A percentile compares a stretch with the other conserved stretches of the same genome.
Conservation (phyloP, 1,140 invertebrate species). For the Schlechtendalia chinensis region DNA sequence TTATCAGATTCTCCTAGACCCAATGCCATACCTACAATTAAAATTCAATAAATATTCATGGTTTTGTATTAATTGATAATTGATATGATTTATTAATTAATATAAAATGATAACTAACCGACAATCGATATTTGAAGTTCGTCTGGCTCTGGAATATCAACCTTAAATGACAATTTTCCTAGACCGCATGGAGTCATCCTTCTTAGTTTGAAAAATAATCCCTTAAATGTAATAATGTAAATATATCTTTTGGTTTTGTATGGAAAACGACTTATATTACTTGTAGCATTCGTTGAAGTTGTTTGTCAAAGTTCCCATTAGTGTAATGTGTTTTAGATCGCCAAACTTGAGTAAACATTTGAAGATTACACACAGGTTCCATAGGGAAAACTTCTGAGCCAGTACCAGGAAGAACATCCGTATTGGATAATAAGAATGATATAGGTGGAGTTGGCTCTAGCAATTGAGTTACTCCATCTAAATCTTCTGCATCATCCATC, state of each 20-base stretch:
- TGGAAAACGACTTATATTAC: slow-evolving; percentile 55
- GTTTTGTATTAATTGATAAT: neutral
- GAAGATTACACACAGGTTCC: slow-evolving; percentile 67
- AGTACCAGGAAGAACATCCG: slow-evolving; percentile 74
- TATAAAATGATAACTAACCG: slow-evolving; percentile 55
- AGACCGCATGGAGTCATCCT: slow-evolving; percentile 80
- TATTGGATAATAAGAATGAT: slow-evolving; percentile 82
- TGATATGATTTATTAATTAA: neutral
- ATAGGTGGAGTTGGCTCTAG: slow-evolving; percentile 75
- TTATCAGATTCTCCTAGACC: slow-evolving; percentile 65
- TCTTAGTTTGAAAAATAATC: slow-evolving; percentile 81
- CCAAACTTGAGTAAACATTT: slow-evolving; percentile 87
- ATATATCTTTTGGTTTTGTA: slow-evolving; percentile 9
- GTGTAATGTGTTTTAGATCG: slow-evolving; percentile 57
- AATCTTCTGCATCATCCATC: slow-evolving; percentile 84
- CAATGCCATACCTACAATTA: slow-evolving; percentile 66
- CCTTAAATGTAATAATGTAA: slow-evolving; percentile 60
- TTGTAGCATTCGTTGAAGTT: slow-evolving; percentile 68
- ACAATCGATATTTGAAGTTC: slow-evolving; percentile 83
- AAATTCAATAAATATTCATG: slow-evolving; percentile 33
- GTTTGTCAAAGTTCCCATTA: slow-evolving; percentile 57
- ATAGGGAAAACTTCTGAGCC: slow-evolving; percentile 55
- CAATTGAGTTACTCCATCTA: slow-evolving; percentile 74
- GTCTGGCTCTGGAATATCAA: slow-evolving; percentile 81
- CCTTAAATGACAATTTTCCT: slow-evolving; percentile 72